Base-by-base conservation (phyloP, 2,797 vertebrate species). In the Caiman crocodilus region DNA sequence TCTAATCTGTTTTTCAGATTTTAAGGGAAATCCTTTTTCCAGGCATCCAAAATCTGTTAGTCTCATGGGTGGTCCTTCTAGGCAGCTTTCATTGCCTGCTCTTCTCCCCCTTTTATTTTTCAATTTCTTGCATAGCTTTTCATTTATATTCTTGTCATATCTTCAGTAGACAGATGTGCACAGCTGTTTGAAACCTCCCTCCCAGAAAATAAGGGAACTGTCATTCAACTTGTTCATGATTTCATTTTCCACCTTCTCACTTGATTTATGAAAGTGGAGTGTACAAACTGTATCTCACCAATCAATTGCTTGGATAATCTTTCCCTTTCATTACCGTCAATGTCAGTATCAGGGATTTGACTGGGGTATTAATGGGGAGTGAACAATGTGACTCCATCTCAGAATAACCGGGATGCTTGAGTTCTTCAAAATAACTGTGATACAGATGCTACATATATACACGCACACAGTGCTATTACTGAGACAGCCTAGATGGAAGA, bases 1-100 rank as follows among this genome's bases (percentile, higher is more conserved):
- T 90, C 76, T 88, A 4, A 90, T 90, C 32, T 88, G 65, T 67
- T 15, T 93, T n/a, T n/a, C n/a, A n/a, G n/a, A n/a, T n/a, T n/a
- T 85, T 75, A 35, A 1, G 2, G 77, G 73, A 16, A 88, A 17
- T 9, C 28, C 15, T 4, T 76, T 65, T 86, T 71, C 21, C 26
- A 3, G 6, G 20, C 1, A 9, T 89, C 85, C 75, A 76, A 85
- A 23, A 87, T 94, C 76, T 85, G 67, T 93, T 84, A 26, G 42
- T 91, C 92, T 57, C 79, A 80, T 1, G 15, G 75, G 75, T 79
- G 87, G 77, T 90, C 82, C 63, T 89, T 84, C 2, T 35, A 61
- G 93, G 89, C 88, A 84, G 55, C 88, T 89, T 88, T 92, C 64
- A 50, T 57, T 0, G 0, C 0, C 0, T 84, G 64, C 26, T 56